These are phyloP conservation scores for Elgaria multicarinata DNA, from an alignment of 2,113 vertebrate genomes.

Conservation along the genomic window DNA sequence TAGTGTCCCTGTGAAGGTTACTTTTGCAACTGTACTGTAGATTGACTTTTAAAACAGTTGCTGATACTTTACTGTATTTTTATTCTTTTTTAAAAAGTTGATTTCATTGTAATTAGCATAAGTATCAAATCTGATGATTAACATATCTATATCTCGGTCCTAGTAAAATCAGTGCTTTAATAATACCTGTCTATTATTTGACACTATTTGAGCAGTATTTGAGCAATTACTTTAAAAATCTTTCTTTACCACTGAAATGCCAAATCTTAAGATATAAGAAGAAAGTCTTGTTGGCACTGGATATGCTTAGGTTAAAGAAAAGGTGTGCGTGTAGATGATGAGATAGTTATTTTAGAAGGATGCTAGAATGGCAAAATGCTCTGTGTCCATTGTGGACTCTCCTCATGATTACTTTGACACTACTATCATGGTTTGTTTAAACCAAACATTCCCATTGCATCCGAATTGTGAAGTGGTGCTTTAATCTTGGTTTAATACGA, in stretches of 20 bases:
- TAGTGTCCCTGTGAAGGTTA: neutral
- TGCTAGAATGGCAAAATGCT: neutral
- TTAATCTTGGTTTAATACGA: neutral
- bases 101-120: neutral
- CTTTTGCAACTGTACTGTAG: neutral
- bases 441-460: neutral
- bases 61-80: neutral
- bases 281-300: neutral
- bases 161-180: neutral
- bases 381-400: neutral
- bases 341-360: neutral
- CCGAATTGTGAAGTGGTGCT: neutral
- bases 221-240: neutral
- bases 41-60: neutral
- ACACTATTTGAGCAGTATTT: neutral
- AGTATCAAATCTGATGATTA: neutral
- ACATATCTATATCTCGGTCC: neutral
- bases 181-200: neutral
- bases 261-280: neutral
- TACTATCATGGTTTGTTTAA: neutral
- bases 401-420: neutral
- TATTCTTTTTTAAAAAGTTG: neutral
- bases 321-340: neutral
- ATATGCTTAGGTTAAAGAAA: neutral
- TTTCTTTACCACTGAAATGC: neutral